Percentiles rank a stretch among this genome's conserved stretches.
These are phyloP conservation scores for Connochaetes taurinus DNA, from an alignment of 2,113 vertebrate genomes.

Conservation along the genomic window DNA sequence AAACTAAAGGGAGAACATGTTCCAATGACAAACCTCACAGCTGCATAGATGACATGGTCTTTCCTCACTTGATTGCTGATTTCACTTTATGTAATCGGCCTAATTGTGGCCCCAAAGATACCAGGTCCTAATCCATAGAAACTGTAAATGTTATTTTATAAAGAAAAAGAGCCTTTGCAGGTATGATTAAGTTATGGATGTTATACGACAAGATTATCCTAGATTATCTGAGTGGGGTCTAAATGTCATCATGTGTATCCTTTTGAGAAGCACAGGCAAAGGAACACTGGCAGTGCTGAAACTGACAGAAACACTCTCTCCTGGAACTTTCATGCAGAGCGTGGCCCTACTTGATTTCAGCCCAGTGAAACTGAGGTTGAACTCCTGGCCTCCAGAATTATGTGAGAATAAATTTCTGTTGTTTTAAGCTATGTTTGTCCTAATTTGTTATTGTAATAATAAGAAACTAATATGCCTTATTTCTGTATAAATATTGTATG, in stretches of 20 bases:
- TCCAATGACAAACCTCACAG: neutral
- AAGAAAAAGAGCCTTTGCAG: neutral
- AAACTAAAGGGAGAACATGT: neutral
- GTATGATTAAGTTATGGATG: neutral
- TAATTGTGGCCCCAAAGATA: neutral
- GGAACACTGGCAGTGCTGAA: neutral
- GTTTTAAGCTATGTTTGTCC: neutral
- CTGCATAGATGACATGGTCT: neutral
- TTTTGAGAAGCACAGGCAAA: neutral
- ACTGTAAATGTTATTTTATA: neutral
- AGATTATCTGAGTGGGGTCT: neutral
- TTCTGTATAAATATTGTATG: neutral
- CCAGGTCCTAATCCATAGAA: neutral
- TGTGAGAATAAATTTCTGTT: neutral
- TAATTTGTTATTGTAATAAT: neutral
- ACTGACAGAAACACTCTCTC: too few species aligned
- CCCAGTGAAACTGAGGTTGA: neutral
- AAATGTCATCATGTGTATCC: too few species aligned
- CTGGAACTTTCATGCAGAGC: rapidly evolving
- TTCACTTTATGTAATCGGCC: rapidly evolving
- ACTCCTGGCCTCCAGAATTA: neutral
- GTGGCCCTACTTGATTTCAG: neutral
- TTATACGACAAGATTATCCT: neutral
- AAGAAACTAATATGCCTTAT: neutral
- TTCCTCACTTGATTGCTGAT: neutral